Evolutionary conservation across 2,797 vertebrate species (phyloP), one percentile per base, ranked within the genome.

Genomic region (Melopsittacus undulatus): DNA sequence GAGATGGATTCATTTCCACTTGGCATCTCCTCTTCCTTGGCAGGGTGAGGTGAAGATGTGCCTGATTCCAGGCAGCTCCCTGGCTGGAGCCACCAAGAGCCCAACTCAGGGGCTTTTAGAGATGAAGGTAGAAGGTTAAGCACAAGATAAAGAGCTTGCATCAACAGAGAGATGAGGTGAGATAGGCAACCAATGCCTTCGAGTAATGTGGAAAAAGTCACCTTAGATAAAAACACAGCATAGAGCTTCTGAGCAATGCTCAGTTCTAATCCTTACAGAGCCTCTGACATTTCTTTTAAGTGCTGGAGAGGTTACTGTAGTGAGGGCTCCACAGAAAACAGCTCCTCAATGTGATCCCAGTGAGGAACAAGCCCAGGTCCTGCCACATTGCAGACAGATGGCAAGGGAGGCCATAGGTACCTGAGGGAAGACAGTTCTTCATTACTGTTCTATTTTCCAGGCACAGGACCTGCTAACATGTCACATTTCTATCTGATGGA

Each of bases 201-300:
- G 17, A 89, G 70, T 17, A 12, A 67, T 29, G 81, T 6, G 61
- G 43, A 74, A 82, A 97, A 94, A 95, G 89, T 91, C 92, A 92
- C 40, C 29, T 73, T 24, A 64, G 59, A 63, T 76, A 56, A 38
- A 70, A 90, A 4, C 40, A 0, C 5, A 7, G 26, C 45, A 0
- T 26, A 5, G 20, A 59, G 46, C 57, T 34, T 9, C 74, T 51
- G 86, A 92, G 66, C 34, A 0, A 46, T 42, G 69, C 69, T 83
- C 85, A 69, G 90, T 72, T 94, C 57, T 66, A 40, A 22, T 76
- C 95, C 87, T 82, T 8, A 20, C 80, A 24, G 95, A 15, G 24
- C 4, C 9, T 10, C 34, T 92, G 94, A 91, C 94, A 87, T 96
- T 96, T 96, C 83, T 87, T 87, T 89, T 0, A 83, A 74, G 78